phyloP scores from a whole-genome alignment of 2,113 vertebrate genomes.

The Microcebus ravelobensis region DNA sequence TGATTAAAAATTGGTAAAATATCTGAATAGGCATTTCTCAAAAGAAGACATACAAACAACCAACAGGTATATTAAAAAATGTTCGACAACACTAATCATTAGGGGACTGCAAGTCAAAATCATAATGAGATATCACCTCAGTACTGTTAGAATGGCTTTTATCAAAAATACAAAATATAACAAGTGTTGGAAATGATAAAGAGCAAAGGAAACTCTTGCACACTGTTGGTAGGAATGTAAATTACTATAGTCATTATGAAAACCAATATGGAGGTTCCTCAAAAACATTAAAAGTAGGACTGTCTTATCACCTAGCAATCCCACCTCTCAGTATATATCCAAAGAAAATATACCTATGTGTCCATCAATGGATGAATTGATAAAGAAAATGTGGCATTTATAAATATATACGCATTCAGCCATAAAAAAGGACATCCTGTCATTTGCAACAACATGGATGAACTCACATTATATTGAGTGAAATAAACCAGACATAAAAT shows the following conservation, averaged over 20 bases:
- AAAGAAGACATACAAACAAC: background rate
- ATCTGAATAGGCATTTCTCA: background rate
- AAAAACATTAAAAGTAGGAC: background rate
- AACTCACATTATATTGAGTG: background rate
- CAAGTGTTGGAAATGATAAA: background rate
- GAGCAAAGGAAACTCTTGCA: background rate
- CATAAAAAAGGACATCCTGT: background rate
- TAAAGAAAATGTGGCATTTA: background rate
- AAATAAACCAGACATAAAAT: background rate
- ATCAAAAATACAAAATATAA: background rate
- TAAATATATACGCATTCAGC: background rate
- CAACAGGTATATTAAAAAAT: background rate
- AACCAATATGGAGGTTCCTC: background rate
- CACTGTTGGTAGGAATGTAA: background rate
- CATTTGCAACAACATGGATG: background rate
- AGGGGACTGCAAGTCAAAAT: background rate
- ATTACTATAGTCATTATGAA: background rate
- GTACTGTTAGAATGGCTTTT: background rate
- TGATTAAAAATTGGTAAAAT: background rate
- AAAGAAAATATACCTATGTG: background rate
- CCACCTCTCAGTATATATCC: background rate
- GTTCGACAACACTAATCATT: background rate
- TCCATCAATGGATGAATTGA: background rate
- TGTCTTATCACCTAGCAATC: background rate
- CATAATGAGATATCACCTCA: background rate